A percentile compares a stretch with the other conserved stretches of the same genome.
phyloP scores from a whole-genome alignment of 1,140 invertebrate genomes.

The Colletes gigas region DNA sequence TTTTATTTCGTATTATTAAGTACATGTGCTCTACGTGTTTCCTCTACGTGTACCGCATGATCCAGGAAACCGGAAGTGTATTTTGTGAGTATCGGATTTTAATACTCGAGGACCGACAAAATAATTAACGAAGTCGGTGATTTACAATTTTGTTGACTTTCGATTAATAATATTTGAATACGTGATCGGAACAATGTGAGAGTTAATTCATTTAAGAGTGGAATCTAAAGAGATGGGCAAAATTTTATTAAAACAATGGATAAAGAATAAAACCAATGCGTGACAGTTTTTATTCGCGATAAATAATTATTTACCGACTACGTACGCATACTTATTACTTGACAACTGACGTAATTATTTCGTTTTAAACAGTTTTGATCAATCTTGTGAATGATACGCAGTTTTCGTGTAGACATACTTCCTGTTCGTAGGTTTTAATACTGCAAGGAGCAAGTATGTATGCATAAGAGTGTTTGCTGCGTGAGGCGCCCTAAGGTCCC shows the following conservation, averaged over 20 bases:
- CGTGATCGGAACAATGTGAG: too few species aligned
- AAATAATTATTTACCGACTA: neutral
- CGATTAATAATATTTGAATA: neutral
- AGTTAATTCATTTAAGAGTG: too few species aligned
- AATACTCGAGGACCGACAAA: neutral
- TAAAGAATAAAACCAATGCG: neutral
- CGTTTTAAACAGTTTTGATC: neutral
- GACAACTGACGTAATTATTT: neutral
- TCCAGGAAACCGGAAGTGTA: constrained; percentile 7
- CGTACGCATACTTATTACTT: too few species aligned
- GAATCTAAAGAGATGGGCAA: too few species aligned
- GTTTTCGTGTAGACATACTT: neutral
- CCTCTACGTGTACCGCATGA: constrained; percentile 14
- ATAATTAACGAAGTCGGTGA: neutral
- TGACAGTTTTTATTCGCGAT: neutral
- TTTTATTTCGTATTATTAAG: constrained; percentile 6
- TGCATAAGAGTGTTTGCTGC: constrained; percentile 8
- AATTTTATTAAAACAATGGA: neutral
- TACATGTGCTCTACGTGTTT: constrained; percentile 39
- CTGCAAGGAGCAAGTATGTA: constrained; percentile 7
- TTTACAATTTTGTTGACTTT: neutral
- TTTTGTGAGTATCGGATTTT: neutral
- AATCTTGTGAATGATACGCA: neutral
- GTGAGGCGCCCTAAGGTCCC: constrained; percentile 50
- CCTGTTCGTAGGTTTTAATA: constrained; percentile 2